A percentile compares a stretch with the other conserved stretches of the same genome.
These are phyloP conservation scores for Trissoscelio sp. DNA, from an alignment of 2,888 invertebrate species.

Conservation along the genomic window DNA sequence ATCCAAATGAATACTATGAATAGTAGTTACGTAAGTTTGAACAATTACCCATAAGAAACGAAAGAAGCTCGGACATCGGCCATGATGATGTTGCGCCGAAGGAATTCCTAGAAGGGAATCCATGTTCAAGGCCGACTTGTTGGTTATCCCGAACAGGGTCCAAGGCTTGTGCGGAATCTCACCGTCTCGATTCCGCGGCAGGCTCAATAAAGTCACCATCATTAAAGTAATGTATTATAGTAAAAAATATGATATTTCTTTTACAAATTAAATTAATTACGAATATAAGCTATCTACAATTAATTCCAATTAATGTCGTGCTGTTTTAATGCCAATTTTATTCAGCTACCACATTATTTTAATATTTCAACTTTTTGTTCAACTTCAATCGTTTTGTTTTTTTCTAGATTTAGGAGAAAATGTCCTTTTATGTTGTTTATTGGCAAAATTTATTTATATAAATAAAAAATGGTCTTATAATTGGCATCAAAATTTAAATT, in stretches of 20 bases:
- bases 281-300: conserved; percentile 6
- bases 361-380: too few species aligned
- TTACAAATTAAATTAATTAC: conserved; percentile 20
- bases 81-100: conserved; percentile 75
- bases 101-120: conserved; percentile 68
- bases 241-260: conserved; percentile 20
- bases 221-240: conserved; percentile 51
- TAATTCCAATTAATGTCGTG: background rate
- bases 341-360: too few species aligned
- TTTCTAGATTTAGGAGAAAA: too few species aligned
- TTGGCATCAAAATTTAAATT: background rate
- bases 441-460: too few species aligned
- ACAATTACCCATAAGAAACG: conserved; percentile 67
- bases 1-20: conserved; percentile 30
- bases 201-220: conserved; percentile 64
- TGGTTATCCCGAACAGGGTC: conserved; percentile 76
- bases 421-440: too few species aligned
- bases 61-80: conserved; percentile 76
- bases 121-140: conserved; percentile 80
- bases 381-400: too few species aligned
- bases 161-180: conserved; percentile 66
- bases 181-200: conserved; percentile 55
- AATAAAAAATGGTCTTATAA: background rate
- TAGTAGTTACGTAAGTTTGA: conserved; percentile 66
- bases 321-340: background rate